phyloP scores from a whole-genome alignment of 1,140 invertebrate genomes.

The Druon quercuslanigerum region DNA sequence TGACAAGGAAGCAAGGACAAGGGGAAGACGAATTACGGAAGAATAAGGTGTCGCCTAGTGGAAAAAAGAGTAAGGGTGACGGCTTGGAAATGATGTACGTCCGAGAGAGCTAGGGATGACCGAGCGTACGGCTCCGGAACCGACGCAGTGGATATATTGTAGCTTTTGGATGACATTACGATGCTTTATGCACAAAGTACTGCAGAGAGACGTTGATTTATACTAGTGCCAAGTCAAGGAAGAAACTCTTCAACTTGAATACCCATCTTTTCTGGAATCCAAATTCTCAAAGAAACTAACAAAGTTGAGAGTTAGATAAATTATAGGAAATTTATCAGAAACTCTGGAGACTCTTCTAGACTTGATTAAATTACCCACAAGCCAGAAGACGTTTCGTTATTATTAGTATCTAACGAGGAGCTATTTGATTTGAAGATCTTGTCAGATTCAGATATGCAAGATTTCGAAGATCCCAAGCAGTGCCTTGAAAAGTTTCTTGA shows the following conservation, averaged over 20 bases:
- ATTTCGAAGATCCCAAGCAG: no score
- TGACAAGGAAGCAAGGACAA: constrained; percentile 1
- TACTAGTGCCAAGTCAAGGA: constrained; percentile 44
- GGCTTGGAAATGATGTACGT: constrained; percentile 31
- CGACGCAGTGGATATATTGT: constrained; percentile 48
- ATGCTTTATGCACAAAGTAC: constrained; percentile 53
- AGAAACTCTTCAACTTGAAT: background rate
- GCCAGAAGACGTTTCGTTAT: no score
- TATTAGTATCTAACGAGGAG: no score
- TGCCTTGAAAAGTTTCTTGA: no score
- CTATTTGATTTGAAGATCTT: no score
- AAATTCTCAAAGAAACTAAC: no score
- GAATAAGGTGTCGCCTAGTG: background rate
- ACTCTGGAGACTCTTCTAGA: no score
- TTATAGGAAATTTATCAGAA: no score
- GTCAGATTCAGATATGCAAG: no score
- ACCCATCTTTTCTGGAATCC: background rate
- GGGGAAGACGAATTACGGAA: constrained; percentile 1
- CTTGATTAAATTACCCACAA: no score
- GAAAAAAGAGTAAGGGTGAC: constrained; percentile 28
- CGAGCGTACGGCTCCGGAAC: background rate
- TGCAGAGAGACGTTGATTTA: constrained; percentile 63
- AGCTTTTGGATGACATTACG: constrained; percentile 49
- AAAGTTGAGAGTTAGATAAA: no score
- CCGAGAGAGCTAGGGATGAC: background rate